Percentiles rank a stretch among this genome's conserved stretches.
These are phyloP conservation scores for Perognathus longimembris DNA, from an alignment of 2,113 vertebrate species.

Conservation along the genomic window DNA sequence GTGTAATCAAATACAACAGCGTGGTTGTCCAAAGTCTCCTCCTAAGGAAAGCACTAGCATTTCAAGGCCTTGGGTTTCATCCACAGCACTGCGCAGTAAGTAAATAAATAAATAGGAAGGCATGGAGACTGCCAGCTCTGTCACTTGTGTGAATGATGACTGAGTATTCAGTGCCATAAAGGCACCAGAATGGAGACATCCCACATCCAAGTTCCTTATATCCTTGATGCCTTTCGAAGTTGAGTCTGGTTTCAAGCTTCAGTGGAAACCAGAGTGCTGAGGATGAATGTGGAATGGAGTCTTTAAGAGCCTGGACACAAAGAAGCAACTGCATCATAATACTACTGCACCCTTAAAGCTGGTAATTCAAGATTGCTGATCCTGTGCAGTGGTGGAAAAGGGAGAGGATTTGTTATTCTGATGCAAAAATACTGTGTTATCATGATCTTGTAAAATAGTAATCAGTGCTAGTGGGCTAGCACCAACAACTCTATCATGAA, in stretches of 20 bases:
- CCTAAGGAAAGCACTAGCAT: background rate
- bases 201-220: background rate
- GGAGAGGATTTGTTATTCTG: background rate
- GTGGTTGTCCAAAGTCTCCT: fast-evolving
- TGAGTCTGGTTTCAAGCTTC: background rate
- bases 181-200: background rate
- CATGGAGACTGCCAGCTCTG: fast-evolving
- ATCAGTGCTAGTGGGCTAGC: background rate
- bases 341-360: fast-evolving
- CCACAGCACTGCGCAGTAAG: background rate
- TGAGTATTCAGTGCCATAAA: fast-evolving
- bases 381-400: fast-evolving
- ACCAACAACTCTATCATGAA: background rate
- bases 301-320: fast-evolving
- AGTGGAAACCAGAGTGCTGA: background rate
- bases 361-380: fast-evolving
- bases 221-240: background rate
- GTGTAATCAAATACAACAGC: fast-evolving
- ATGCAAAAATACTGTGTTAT: too few species aligned
- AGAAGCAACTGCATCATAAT: fast-evolving
- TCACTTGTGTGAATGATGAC: fast-evolving
- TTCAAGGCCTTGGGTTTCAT: background rate
- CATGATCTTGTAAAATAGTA: background rate
- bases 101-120: background rate
- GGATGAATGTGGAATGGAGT: background rate